Base-by-base conservation (phyloP, 2,888 invertebrate species). In the Meiosimyza decipiens region DNA sequence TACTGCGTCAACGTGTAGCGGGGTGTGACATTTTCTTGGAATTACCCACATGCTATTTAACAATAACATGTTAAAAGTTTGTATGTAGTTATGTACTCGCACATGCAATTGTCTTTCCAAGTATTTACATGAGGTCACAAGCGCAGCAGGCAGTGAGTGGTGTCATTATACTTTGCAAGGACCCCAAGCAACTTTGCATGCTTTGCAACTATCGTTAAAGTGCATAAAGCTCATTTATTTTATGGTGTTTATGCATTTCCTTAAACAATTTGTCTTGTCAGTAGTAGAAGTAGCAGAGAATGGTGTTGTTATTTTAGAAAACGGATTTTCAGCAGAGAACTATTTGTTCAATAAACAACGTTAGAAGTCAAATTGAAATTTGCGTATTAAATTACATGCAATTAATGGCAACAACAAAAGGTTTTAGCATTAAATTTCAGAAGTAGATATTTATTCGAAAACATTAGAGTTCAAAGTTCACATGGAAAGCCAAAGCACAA, bases 181-280 rank as follows among this genome's bases (percentile, higher is more conserved):
- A 57, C 40, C 40, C 40, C 40, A 57, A 28, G 6, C 28, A 28
- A 6, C 15, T 57, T 11, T 6, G 9, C 28, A 57, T 57, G 47
- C 16, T 47, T 63, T 47, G 63, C 18, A 63, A 33, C 63, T 18
- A 47, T 47, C 63, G 47, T 47, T 18, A 40, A 9, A 16, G 47
- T 16, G 18, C 63, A 49, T 63, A 9, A 63, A 63, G 49, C 47
- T 63, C 62, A 62, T 33, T 62, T 62, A 16, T 63, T 63, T 47
- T 63, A 47, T 63, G 63, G 63, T 63, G 63, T 63, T 63, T 47
- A 63, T 63, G 63, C 63, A 63, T 63, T 63, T 63, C 63, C 63
- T 40, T 15, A 40, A 47, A 18, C 63, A 63, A 47, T 63, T 63
- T 63, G 47, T 63, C 63, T 63, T 16, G 13, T 63, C 40, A n/a